Base-by-base conservation (phyloP, 2,113 vertebrate genomes). In the Uria lomvia region DNA sequence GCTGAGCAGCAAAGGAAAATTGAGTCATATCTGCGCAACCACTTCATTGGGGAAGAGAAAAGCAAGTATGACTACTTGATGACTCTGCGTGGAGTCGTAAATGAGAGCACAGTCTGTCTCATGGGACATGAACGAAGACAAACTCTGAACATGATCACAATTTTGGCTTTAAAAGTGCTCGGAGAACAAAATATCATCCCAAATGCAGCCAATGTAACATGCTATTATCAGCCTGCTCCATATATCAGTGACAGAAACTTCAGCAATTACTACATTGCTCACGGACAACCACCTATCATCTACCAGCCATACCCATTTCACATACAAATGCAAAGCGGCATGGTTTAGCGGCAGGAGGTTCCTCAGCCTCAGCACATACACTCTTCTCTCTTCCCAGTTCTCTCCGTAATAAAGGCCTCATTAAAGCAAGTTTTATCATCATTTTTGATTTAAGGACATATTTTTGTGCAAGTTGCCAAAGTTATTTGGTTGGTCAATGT, bases 31-130 rank as follows among this genome's bases (percentile, higher is more conserved):
- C 98, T 99, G 95, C 98, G 96, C 92, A 99, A 99, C 97, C 99
- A 99, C 97, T 99, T 99, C 97, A 99, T 99, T 5, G 99, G 99
- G 26, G 99, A 99, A 94, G 99, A 99, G 97, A 98, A 99, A 32
- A 99, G 98, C 98, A 99, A 99, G 94, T 99, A 99, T 38, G 98
- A 99, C 95, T 99, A 99, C 96, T 96, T 99, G 98, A 99, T 99
- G 99, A 99, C 99, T 4, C 98, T 99, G 96, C 98, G 97, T 5
- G 97, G 98, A 29, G 98, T 99, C 59, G 99, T 99, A 6, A 98
- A 99, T 11, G 98, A 99, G 97, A 99, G 99, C 98, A 99, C 99
- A 0, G 99, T 99, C 92, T 99, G 99, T 81, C 99, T 99, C 81
- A 99, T 99, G 99, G 98, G 98, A 24, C 98, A 98, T 2, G 99